Evolutionary conservation across 2,113 vertebrate species (phyloP).

Genomic region (Caloenas nicobarica): DNA sequence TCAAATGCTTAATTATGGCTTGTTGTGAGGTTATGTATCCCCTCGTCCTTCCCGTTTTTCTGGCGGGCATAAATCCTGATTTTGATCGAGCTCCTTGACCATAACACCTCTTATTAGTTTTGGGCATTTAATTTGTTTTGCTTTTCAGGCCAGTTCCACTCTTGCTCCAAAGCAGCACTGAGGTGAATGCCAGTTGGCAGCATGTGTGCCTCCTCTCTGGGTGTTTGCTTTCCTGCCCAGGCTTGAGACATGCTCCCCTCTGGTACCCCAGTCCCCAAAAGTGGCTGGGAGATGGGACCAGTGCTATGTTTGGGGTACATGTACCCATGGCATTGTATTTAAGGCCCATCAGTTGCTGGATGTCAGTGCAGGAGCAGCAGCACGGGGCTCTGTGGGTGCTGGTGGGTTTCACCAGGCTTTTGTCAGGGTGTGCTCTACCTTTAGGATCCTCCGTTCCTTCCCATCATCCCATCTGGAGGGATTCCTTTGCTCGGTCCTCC

Average conservation of each 20-base stretch:
- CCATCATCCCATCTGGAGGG: background rate
- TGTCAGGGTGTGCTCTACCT: accelerated
- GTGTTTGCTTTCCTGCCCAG: background rate
- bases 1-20: background rate
- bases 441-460: background rate
- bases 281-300: too few species aligned
- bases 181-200: constrained; percentile 56
- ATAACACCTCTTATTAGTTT: constrained; percentile 55
- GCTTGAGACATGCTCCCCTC: background rate
- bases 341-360: accelerated
- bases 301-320: background rate
- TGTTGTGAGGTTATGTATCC: background rate
- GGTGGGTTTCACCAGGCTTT: background rate
- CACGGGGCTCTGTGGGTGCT: background rate
- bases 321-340: background rate
- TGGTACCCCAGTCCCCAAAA: background rate
- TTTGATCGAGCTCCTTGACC: constrained; percentile 37
- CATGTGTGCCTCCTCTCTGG: accelerated
- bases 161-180: constrained; percentile 49
- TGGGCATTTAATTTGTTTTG: constrained; percentile 67
- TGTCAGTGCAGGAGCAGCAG: background rate
- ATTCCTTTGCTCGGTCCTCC: accelerated
- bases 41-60: constrained; percentile 22
- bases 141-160: constrained; percentile 66
- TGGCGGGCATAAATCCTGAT: constrained; percentile 3